These are phyloP conservation scores for Rotaria macrura DNA, from an alignment of 2,888 invertebrate species.

Conservation along the genomic window DNA sequence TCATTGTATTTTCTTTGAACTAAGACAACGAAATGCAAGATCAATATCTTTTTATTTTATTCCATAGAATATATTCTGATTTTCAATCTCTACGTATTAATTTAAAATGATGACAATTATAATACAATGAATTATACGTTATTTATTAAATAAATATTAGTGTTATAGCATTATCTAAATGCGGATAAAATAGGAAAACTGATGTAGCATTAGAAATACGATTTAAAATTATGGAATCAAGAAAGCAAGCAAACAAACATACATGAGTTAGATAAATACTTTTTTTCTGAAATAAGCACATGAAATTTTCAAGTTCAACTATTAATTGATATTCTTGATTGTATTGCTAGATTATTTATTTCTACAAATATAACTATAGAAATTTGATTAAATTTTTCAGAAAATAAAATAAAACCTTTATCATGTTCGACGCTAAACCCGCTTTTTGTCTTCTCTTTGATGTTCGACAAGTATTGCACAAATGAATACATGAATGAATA, in stretches of 20 bases:
- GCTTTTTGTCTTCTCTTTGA: neutral
- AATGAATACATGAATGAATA: constrained; percentile 17
- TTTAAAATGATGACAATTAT: constrained; percentile 64
- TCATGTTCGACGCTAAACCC: neutral
- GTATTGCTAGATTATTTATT: constrained; percentile 72
- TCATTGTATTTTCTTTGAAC: neutral
- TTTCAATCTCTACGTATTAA: constrained; percentile 87
- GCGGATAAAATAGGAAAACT: constrained; percentile 39
- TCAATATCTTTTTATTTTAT: constrained; percentile 94
- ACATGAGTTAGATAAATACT: constrained; percentile 45
- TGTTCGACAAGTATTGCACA: constrained; percentile 23
- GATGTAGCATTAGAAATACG: constrained; percentile 43
- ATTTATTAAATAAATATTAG: constrained; percentile 66
- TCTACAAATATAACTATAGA: constrained; percentile 45
- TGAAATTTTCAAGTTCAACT: constrained; percentile 88
- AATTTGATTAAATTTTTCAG: no score
- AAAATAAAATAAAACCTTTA: neutral
- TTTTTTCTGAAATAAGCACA: constrained; percentile 40
- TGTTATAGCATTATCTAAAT: constrained; percentile 41
- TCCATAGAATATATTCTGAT: constrained; percentile 81
- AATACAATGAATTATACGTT: constrained; percentile 71
- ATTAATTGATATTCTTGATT: constrained; percentile 84
- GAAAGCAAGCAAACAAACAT: constrained; percentile 35
- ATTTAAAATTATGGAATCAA: constrained; percentile 44
- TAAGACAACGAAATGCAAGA: constrained; percentile 66